Percentiles rank a stretch among this genome's conserved stretches.
Conservation (phyloP, 1,140 invertebrate genomes). For the Aphelinus atriplicis region DNA sequence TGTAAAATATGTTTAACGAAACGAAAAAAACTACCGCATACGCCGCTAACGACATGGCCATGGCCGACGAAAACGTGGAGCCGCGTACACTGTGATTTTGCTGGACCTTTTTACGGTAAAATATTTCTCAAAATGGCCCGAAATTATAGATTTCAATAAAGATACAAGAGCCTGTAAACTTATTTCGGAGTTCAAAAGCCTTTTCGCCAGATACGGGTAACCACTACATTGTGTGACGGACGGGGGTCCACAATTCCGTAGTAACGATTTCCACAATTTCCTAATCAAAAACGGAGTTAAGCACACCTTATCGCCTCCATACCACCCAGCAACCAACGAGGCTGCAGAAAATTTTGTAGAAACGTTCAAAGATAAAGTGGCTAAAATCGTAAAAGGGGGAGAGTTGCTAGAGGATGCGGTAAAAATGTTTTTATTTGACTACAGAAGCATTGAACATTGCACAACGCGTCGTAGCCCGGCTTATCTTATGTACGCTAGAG, state of each 20-base stretch:
- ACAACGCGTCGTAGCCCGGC: slow-evolving; percentile 19
- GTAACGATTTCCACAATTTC: slow-evolving; percentile 45
- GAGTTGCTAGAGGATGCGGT: slow-evolving; percentile 22
- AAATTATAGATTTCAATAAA: slow-evolving; percentile 8
- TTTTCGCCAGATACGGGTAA: slow-evolving; percentile 38
- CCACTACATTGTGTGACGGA: slow-evolving; percentile 43
- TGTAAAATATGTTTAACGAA: no score
- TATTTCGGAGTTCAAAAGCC: slow-evolving; percentile 34
- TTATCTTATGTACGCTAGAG: slow-evolving; percentile 20
- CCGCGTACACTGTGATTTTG: slow-evolving; percentile 21
- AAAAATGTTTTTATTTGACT: slow-evolving; percentile 24
- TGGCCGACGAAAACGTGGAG: no score
- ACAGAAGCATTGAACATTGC: slow-evolving; percentile 25
- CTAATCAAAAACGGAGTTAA: slow-evolving; percentile 45
- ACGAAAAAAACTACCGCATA: no score
- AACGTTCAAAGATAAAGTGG: slow-evolving; percentile 53
- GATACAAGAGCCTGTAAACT: slow-evolving; percentile 28
- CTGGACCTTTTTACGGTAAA: neutral
- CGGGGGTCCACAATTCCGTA: slow-evolving; percentile 46
- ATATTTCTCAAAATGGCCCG: slow-evolving; percentile 50
- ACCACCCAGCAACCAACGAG: slow-evolving; percentile 55
- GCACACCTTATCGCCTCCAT: slow-evolving; percentile 49
- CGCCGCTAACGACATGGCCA: no score
- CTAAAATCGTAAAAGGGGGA: slow-evolving; percentile 42
- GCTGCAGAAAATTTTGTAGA: slow-evolving; percentile 53